These are phyloP conservation scores for Bujurquina vittata DNA, from an alignment of 2,113 vertebrate species.

Conservation along the genomic window DNA sequence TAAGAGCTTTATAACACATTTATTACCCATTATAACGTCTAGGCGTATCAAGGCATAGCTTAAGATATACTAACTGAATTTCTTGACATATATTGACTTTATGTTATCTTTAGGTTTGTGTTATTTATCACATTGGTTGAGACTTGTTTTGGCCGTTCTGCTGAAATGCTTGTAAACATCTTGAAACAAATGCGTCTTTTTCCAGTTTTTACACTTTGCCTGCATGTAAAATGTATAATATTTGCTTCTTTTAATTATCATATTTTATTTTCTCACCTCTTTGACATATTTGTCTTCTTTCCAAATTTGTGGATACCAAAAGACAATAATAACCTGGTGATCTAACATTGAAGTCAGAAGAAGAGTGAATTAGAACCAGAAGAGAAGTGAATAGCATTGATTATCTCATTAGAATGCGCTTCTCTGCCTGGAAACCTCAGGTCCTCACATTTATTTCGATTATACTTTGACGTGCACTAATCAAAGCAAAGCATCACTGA, in stretches of 20 bases:
- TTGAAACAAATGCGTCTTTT: background rate
- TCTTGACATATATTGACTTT: slow-evolving; percentile 66
- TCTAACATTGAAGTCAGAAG: background rate
- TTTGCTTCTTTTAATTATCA: background rate
- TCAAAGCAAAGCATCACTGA: background rate
- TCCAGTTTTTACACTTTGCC: background rate
- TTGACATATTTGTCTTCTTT: too few species aligned
- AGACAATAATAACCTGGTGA: background rate
- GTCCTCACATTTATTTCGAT: background rate
- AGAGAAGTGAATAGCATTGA: background rate
- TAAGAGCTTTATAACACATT: slow-evolving; percentile 81
- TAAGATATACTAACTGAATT: slow-evolving; percentile 70
- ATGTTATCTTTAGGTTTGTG: slow-evolving; percentile 66
- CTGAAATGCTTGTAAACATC: background rate
- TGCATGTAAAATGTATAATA: background rate
- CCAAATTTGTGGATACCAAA: background rate
- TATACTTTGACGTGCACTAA: background rate
- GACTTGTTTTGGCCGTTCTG: background rate
- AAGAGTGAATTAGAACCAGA: background rate
- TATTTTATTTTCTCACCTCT: background rate
- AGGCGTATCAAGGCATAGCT: slow-evolving; percentile 68
- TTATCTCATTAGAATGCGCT: background rate
- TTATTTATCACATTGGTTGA: slow-evolving; percentile 60
- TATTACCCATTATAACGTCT: slow-evolving; percentile 78
- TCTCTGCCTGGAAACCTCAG: background rate